These are phyloP conservation scores for Pasiphila rectangulata DNA, from an alignment of 2,888 invertebrate species.

Conservation along the genomic window DNA sequence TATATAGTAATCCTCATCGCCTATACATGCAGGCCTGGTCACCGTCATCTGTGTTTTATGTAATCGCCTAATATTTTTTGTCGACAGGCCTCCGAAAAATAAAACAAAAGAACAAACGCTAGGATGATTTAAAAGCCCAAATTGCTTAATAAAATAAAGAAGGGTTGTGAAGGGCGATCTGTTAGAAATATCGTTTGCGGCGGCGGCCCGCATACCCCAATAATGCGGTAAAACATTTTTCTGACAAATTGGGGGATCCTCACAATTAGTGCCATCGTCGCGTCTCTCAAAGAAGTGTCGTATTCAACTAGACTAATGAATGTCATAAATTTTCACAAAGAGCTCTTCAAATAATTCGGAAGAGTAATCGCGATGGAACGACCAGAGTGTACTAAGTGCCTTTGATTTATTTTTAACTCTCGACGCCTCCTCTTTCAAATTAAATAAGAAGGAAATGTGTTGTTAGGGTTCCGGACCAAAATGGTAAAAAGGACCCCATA, in stretches of 20 bases:
- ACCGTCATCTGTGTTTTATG: too few species aligned
- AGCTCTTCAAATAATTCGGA: constrained; percentile 59
- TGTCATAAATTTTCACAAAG: constrained; percentile 63
- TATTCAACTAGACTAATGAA: constrained; percentile 71
- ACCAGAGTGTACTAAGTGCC: constrained; percentile 26
- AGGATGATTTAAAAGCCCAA: constrained; percentile 25
- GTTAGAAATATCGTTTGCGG: constrained; percentile 27
- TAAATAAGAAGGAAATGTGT: not conserved
- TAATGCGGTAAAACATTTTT: constrained; percentile 54
- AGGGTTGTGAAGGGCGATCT: constrained; percentile 25
- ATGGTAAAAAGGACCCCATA: too few species aligned
- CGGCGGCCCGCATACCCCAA: constrained; percentile 30
- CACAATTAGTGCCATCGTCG: constrained; percentile 67
- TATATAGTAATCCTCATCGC: too few species aligned
- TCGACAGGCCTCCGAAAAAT: too few species aligned
- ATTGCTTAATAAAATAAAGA: constrained; percentile 30
- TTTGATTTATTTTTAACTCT: constrained; percentile 33
- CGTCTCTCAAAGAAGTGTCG: constrained; percentile 67
- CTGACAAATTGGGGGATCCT: constrained; percentile 65
- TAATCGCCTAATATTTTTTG: too few species aligned
- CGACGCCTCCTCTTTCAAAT: constrained; percentile 20
- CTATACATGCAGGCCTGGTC: too few species aligned
- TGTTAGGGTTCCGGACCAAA: too few species aligned
- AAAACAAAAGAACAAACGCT: too few species aligned
- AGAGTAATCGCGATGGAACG: constrained; percentile 49